These are phyloP conservation scores for Pandemis cinnamomeana DNA, from an alignment of 2,888 invertebrate species.

Conservation along the genomic window DNA sequence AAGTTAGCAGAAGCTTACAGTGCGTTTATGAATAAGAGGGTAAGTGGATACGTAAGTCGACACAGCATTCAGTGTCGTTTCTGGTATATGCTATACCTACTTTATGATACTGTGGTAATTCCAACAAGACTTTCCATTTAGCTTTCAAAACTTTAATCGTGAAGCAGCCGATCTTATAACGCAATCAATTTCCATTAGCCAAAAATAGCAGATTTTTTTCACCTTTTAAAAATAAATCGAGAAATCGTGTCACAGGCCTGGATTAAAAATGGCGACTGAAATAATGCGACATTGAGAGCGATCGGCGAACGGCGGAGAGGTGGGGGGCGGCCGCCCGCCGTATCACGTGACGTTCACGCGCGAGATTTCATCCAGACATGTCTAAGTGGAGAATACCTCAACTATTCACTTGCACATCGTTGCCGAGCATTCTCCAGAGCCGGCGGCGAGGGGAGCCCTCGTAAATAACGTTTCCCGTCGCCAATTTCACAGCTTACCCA, in stretches of 20 bases:
- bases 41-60: too few relatives aligned
- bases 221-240: slow-evolving; percentile 13
- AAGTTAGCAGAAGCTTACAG: too few relatives aligned
- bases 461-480: slow-evolving; percentile 53
- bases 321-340: not conserved
- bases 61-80: too few relatives aligned
- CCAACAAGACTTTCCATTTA: not conserved
- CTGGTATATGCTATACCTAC: too few relatives aligned
- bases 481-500: slow-evolving; percentile 50
- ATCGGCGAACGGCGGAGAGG: slow-evolving; percentile 14
- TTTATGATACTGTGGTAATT: not conserved
- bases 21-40: too few relatives aligned
- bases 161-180: not conserved
- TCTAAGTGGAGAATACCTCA: slow-evolving; percentile 38
- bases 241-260: slow-evolving; percentile 7
- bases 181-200: not conserved
- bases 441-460: slow-evolving; percentile 37
- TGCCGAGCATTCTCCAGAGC: slow-evolving; percentile 17
- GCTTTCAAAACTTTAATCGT: not conserved
- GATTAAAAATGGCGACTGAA: slow-evolving; percentile 24
- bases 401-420: slow-evolving; percentile 26
- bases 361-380: slow-evolving; percentile 18
- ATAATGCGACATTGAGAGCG: slow-evolving; percentile 25
- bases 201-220: not conserved
- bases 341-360: slow-evolving; percentile 10